Percentiles rank a stretch among this genome's conserved stretches.
Conservation (phyloP, 2,888 invertebrate genomes). For the Latheticus oryzae region DNA sequence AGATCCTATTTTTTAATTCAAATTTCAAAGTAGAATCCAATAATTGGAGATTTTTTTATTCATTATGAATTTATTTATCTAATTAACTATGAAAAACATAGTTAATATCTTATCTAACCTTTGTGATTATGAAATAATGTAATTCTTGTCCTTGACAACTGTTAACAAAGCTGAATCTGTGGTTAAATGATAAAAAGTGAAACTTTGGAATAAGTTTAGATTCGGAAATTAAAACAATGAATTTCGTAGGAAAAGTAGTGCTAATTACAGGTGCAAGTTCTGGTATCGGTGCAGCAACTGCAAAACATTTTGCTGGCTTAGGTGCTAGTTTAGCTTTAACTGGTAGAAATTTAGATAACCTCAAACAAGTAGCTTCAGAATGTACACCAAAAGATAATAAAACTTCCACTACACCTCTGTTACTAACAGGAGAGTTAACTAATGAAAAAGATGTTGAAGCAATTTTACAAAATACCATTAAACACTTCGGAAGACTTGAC, state of each 20-base stretch:
- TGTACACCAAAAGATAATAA: slow-evolving; percentile 13
- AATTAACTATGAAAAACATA: too few relatives aligned
- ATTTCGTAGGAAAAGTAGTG: slow-evolving; percentile 78
- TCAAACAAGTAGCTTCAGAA: slow-evolving; percentile 70
- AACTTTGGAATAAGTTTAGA: too few relatives aligned
- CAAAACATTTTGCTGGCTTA: slow-evolving; percentile 78
- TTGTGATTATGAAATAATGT: too few relatives aligned
- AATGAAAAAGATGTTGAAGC: slow-evolving; percentile 36
- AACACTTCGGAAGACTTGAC: slow-evolving; percentile 81
- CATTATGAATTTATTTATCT: too few relatives aligned
- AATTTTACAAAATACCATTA: slow-evolving; percentile 69
- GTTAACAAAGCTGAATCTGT: too few relatives aligned
- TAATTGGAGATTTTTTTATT: too few relatives aligned
- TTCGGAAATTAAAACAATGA: too few relatives aligned
- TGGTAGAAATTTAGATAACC: slow-evolving; percentile 77
- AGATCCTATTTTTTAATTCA: too few relatives aligned
- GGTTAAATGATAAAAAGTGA: too few relatives aligned
- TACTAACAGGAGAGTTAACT: slow-evolving; percentile 37
- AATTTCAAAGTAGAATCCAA: too few relatives aligned
- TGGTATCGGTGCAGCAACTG: slow-evolving; percentile 87
- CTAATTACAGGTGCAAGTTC: slow-evolving; percentile 86
- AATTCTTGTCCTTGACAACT: too few relatives aligned
- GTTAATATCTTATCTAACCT: too few relatives aligned
- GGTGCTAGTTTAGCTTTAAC: slow-evolving; percentile 81
- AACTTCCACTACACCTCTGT: slow-evolving; percentile 20